Evolutionary conservation across 1,140 invertebrate genomes (phyloP), one percentile per base, ranked within the genome.

Genomic region (Brachionus angularis): DNA sequence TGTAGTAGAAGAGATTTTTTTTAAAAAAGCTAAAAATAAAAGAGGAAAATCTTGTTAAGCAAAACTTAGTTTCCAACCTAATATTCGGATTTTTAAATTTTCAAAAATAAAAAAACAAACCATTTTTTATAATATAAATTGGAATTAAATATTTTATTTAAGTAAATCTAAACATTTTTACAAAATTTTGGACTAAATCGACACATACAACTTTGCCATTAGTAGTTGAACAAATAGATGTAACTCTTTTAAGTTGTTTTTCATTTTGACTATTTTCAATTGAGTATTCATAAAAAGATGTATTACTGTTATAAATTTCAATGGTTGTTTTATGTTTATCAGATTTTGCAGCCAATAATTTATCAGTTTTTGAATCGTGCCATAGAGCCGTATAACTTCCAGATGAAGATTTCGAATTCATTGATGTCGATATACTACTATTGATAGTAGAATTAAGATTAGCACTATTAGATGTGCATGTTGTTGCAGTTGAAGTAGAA

Each of bases 81-180:
- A n/a, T n/a, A n/a, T n/a, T n/a, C n/a, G n/a, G n/a, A n/a, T n/a
- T n/a, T n/a, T n/a, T n/a, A n/a, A n/a, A n/a, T n/a, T n/a, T n/a
- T n/a, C n/a, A n/a, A n/a, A n/a, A n/a, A n/a, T n/a, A n/a, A n/a
- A n/a, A n/a, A n/a, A n/a, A n/a, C n/a, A n/a, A n/a, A n/a, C 39
- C 16, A 10, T 42, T 42, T 42, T 42, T 42, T 16, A 42, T 10
- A 42, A 42, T 16, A 16, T 10, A 10, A 10, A 10, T 42, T 42
- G 10, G 39, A 42, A 42, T 16, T 16, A 42, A 42, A 42, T 42
- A 42, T 10, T 42, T 42, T 42, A 10, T 42, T 67, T 29, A 67
- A 5, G 47, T 12, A 67, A 67, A 67, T 47, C n/a, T 67, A 33
- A 67, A 67, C 42, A 67, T 67, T 67, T 67, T 67, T 18, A 50